Evolutionary conservation across 64 coral and sea anemone species (phyloP).

Genomic region (Pachyseris speciosa): DNA sequence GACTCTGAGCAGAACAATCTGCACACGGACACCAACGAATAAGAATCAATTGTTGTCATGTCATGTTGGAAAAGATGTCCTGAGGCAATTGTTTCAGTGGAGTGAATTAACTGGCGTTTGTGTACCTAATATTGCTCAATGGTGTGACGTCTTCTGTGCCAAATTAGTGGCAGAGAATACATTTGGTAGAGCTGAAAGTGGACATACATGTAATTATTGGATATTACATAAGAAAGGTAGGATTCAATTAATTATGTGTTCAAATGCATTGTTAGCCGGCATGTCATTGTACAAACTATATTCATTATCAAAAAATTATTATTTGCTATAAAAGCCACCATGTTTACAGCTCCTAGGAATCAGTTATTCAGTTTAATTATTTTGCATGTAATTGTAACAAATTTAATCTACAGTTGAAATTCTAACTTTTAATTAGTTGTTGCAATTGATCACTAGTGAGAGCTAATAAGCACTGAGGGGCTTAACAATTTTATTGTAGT

Average conservation of each 20-base stretch:
- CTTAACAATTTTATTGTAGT: too few species aligned
- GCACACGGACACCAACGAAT: not conserved
- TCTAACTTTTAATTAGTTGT: too few species aligned
- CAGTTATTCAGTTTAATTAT: too few species aligned
- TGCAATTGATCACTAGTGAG: too few species aligned
- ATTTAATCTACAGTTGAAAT: too few species aligned
- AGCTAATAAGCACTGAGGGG: too few species aligned
- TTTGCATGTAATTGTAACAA: too few species aligned
- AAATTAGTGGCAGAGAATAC: not conserved
- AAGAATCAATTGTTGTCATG: not conserved
- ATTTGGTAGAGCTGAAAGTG: not conserved
- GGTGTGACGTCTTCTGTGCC: not conserved
- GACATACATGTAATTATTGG: not conserved
- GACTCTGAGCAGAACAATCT: not conserved
- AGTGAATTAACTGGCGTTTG: not conserved
- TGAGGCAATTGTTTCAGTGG: not conserved
- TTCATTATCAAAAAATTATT: too few species aligned
- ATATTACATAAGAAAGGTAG: not conserved
- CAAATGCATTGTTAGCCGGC: too few species aligned
- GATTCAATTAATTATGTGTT: not conserved
- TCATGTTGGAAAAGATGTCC: not conserved
- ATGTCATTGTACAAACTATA: too few species aligned
- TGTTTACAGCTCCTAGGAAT: too few species aligned
- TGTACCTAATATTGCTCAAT: not conserved
- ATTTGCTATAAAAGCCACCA: too few species aligned